These are phyloP conservation scores for Stictonetta naevosa DNA, from an alignment of 2,113 vertebrate species.

Conservation along the genomic window DNA sequence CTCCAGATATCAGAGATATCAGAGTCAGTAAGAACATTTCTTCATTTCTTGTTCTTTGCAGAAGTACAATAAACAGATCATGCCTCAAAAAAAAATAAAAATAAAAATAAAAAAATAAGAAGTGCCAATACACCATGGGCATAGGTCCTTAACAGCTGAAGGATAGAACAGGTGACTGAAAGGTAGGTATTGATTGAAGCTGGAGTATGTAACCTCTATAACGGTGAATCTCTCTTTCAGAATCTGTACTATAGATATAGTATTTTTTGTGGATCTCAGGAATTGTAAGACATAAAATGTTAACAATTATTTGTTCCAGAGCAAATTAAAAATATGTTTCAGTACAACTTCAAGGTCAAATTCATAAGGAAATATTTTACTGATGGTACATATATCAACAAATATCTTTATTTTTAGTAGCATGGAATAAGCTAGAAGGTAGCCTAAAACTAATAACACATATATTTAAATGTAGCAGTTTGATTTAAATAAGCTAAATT, in stretches of 20 bases:
- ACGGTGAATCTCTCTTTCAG: not conserved
- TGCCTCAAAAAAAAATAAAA: not conserved
- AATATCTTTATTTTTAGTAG: not conserved
- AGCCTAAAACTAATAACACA: not conserved
- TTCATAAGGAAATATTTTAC: not conserved
- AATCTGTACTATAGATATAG: fast-evolving
- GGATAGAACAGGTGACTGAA: not conserved
- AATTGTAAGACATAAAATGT: not conserved
- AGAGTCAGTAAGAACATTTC: not conserved
- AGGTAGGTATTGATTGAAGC: not conserved
- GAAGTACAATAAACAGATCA: not conserved
- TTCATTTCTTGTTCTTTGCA: not conserved
- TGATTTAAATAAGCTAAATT: not conserved
- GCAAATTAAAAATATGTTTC: not conserved
- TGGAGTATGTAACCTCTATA: not conserved
- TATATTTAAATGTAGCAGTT: not conserved
- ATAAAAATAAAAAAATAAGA: no score
- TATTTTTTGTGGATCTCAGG: not conserved
- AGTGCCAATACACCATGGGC: not conserved
- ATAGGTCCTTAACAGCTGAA: not conserved
- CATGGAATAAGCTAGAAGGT: not conserved
- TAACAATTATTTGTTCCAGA: not conserved
- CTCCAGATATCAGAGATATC: not conserved
- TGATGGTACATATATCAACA: not conserved
- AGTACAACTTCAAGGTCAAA: not conserved